A percentile compares a stretch with the other conserved stretches of the same genome.
These are phyloP conservation scores for Atrichornis clamosus DNA, from an alignment of 2,113 vertebrate species.

Conservation along the genomic window DNA sequence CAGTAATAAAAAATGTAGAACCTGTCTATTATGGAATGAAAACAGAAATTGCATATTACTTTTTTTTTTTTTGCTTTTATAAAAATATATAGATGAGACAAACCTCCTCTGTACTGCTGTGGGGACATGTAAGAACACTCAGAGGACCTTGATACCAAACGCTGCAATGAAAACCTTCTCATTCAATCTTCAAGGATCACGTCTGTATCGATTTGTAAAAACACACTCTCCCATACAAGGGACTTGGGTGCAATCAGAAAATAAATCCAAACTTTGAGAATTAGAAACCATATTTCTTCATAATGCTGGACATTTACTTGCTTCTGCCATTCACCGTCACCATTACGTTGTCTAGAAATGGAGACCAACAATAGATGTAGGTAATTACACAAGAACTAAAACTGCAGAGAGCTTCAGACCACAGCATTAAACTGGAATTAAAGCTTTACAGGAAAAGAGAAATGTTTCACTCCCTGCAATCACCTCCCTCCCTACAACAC, in stretches of 20 bases:
- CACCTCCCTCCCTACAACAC: not conserved
- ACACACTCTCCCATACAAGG: not conserved
- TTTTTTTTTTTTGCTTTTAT: not conserved
- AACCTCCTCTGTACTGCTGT: not conserved
- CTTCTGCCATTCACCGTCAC: constrained; percentile 49
- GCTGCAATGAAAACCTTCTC: not conserved
- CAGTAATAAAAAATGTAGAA: not conserved
- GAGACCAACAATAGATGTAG: constrained; percentile 58
- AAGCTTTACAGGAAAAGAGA: constrained; percentile 42
- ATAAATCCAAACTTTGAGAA: constrained; percentile 40
- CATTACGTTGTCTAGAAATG: constrained; percentile 53
- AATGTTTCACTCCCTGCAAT: constrained; percentile 27
- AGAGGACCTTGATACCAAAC: not conserved
- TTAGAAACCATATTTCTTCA: constrained; percentile 41
- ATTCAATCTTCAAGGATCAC: not conserved
- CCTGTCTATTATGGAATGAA: not conserved
- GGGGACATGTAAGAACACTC: not conserved
- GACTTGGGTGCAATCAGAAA: constrained; percentile 25
- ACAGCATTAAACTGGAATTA: constrained; percentile 53
- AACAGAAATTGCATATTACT: not conserved
- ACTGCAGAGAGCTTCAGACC: constrained; percentile 47
- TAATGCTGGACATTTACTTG: constrained; percentile 47
- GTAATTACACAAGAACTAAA: constrained; percentile 63
- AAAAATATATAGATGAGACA: not conserved
- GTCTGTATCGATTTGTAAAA: not conserved